Evolutionary conservation across 2,888 invertebrate species (phyloP).

Genomic region (Timema podura): DNA sequence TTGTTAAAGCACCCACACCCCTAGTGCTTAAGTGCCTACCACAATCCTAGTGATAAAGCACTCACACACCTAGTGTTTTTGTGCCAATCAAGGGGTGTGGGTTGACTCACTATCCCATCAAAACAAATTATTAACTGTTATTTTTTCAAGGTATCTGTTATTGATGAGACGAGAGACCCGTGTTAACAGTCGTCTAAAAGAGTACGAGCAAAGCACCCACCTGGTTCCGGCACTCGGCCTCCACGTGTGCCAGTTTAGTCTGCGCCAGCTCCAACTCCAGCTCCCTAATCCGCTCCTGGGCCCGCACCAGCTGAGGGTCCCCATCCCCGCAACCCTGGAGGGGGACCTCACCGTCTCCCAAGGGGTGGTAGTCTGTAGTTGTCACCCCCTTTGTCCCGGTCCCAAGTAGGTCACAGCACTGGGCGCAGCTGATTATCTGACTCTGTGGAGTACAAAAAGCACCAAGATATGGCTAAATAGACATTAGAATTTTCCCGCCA

Average conservation of each 20-base stretch:
- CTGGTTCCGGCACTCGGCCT: conserved; percentile 94
- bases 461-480: no score
- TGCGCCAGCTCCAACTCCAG: conserved; percentile 94
- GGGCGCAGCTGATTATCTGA: conserved; percentile 30
- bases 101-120: no score
- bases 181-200: not conserved
- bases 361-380: not conserved
- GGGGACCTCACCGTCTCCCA: not conserved
- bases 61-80: no score
- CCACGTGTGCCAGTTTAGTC: conserved; percentile 94
- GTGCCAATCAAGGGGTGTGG: no score
- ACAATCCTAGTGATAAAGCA: no score
- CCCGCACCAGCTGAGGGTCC: conserved; percentile 41
- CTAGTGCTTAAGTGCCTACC: no score
- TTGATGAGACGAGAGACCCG: not conserved
- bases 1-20: no score
- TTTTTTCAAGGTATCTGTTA: not conserved
- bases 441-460: conserved; percentile 21
- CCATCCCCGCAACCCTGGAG: conserved; percentile 3
- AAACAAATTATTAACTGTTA: no score
- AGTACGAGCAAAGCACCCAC: conserved; percentile 43
- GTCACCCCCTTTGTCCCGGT: not conserved
- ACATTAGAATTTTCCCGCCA: no score
- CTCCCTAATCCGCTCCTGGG: conserved; percentile 72
- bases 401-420: conserved; percentile 27